Base-by-base conservation (phyloP, 1,140 invertebrate genomes). In the Macrotrachela quadricornifera region DNA sequence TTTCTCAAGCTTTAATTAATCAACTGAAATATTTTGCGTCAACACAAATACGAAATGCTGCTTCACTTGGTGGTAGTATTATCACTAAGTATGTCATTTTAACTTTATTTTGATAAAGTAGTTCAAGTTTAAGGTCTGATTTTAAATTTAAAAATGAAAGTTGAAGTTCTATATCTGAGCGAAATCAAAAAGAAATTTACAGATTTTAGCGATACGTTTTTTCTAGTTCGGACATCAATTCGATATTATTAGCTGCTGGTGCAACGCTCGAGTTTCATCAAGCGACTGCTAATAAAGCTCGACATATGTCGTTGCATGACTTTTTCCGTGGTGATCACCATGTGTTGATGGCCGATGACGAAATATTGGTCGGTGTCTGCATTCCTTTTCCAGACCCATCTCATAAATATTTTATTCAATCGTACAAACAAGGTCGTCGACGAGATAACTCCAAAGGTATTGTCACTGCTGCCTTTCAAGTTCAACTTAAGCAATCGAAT, bases 121-220 rank as follows among this genome's bases (percentile, higher is more conserved):
- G n/a, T n/a, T n/a, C n/a, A n/a, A n/a, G n/a, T n/a, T n/a, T n/a
- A n/a, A n/a, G n/a, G n/a, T n/a, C n/a, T n/a, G n/a, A n/a, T n/a
- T n/a, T n/a, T n/a, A n/a, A n/a, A n/a, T n/a, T n/a, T n/a, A n/a
- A n/a, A n/a, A n/a, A n/a, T n/a, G n/a, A n/a, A n/a, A n/a, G n/a
- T n/a, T n/a, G n/a, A n/a, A n/a, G 84, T 84, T 14, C 90, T 85
- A 70, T 87, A 88, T 0, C 92, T 94, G n/a, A n/a, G n/a, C n/a
- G n/a, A n/a, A n/a, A n/a, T n/a, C n/a, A n/a, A n/a, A n/a, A n/a
- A n/a, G n/a, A n/a, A n/a, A n/a, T n/a, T n/a, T n/a, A n/a, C n/a
- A n/a, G n/a, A n/a, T n/a, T n/a, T n/a, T n/a, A n/a, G n/a, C n/a
- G n/a, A n/a, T n/a, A n/a, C n/a, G n/a, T n/a, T n/a, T n/a, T n/a